Evolutionary conservation across 2,113 vertebrate species (phyloP), one percentile per base, ranked within the genome.

Genomic region (Hipposideros armiger): DNA sequence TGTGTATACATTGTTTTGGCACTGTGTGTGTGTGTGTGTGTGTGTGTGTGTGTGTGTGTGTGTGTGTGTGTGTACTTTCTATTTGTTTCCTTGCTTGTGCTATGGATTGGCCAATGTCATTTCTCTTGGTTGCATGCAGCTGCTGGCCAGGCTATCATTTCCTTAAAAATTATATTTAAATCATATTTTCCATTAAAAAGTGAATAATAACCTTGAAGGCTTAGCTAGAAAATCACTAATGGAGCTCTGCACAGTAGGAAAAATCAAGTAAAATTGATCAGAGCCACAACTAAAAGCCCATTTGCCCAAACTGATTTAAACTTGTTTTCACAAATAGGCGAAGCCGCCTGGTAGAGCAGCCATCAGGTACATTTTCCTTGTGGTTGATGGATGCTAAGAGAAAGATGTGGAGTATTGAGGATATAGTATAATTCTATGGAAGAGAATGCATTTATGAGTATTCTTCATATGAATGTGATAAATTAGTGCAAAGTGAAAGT

Each of bases 211-310:
- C 91, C 80, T 94, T 74, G 73, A 93, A 96, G 73, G 54, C 69
- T 89, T 89, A 77, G 56, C 72, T 94, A 93, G 83, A 94, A 82
- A 94, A 77, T 91, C 95, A 80, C 89, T 97, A 93, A 97, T 93
- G 92, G 95, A 93, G 36, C 52, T 60, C 82, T 86, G 67, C 96
- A 89, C 92, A 91, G 89, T 89, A 80, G 90, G 89, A 93, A 70
- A 64, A 96, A 94, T 96, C 93, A 87, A 95, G 88, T 76, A 93
- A 47, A 91, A 91, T 30, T 87, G 95, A 93, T 45, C 73, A 87
- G 87, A 87, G 84, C 76, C 84, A 47, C 76, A 96, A 97, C 89
- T 96, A 86, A 95, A 96, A 97, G 86, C 87, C 95, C 78, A 74
- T 96, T 95, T 97, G 72, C 69, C 77, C 77, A 91, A 86, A 94